phyloP scores from a whole-genome alignment of 2,797 vertebrate genomes.

The Amblyraja radiata region DNA sequence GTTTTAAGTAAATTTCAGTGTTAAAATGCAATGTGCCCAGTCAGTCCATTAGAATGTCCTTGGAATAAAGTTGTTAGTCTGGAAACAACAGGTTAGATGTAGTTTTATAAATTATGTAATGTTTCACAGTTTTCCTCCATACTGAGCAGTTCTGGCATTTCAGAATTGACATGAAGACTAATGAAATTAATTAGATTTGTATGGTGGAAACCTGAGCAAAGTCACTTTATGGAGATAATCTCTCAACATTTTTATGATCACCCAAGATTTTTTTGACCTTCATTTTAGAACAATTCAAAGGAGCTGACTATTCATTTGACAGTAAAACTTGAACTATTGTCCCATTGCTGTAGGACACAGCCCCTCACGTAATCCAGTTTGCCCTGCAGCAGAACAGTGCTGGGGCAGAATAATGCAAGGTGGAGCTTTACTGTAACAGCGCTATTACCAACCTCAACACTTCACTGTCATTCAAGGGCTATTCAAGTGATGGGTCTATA shows the following conservation, averaged over 20 bases:
- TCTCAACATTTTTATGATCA: not conserved
- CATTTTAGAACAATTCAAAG: not conserved
- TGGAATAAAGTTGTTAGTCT: not conserved
- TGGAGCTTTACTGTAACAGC: not conserved
- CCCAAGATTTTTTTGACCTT: not conserved
- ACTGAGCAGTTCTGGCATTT: not conserved
- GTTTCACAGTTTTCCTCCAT: not conserved
- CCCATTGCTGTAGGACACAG: not conserved
- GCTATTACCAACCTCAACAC: not conserved
- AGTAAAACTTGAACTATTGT: not conserved
- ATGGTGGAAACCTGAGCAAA: not conserved
- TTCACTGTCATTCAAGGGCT: not conserved
- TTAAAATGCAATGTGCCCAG: not conserved
- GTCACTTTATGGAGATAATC: not conserved
- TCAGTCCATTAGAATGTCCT: not conserved
- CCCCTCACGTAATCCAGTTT: not conserved
- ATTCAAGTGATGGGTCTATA: not conserved
- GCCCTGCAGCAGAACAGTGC: not conserved
- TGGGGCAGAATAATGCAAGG: not conserved
- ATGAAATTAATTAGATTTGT: not conserved
- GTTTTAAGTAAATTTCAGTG: not conserved
- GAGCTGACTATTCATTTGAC: not conserved
- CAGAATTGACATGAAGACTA: not conserved
- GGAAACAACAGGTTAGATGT: not conserved
- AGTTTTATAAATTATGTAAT: not conserved